These are phyloP conservation scores for Prostheceraeus crozeri DNA, from an alignment of 2,888 invertebrate species.

Conservation along the genomic window DNA sequence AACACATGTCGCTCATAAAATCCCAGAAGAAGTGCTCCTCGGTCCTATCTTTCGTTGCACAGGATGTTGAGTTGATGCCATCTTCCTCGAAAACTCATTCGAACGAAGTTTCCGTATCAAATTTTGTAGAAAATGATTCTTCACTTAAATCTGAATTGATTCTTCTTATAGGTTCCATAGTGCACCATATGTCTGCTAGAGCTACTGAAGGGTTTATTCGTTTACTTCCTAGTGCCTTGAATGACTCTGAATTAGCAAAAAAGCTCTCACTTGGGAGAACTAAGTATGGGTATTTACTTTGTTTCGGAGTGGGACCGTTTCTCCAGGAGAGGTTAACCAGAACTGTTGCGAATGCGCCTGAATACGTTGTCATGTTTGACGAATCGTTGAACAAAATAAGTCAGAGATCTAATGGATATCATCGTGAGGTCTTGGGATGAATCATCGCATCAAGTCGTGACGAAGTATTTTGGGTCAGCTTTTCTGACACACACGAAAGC, in stretches of 20 bases:
- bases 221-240: conserved; percentile 14
- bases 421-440: conserved; percentile 15
- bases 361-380: conserved; percentile 12
- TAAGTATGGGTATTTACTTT: conserved; percentile 2
- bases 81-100: no score
- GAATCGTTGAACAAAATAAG: conserved; percentile 19
- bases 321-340: background rate
- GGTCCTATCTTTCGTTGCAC: no score
- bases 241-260: background rate
- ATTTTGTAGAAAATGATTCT: no score
- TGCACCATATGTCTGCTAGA: background rate
- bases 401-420: conserved; percentile 11
- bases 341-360: conserved; percentile 2
- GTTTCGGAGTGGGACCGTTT: conserved; percentile 9
- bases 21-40: no score
- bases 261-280: background rate
- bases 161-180: conserved; percentile 1
- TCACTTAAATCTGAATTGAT: no score
- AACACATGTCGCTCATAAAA: no score
- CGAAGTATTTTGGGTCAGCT: conserved; percentile 1
- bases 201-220: background rate
- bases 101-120: no score
- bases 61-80: no score
- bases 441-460: background rate
- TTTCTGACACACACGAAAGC: conserved; percentile 17